A percentile compares a stretch with the other conserved stretches of the same genome.
phyloP scores from a whole-genome alignment of 1,140 invertebrate species.

The Lasioglossum albipes region DNA sequence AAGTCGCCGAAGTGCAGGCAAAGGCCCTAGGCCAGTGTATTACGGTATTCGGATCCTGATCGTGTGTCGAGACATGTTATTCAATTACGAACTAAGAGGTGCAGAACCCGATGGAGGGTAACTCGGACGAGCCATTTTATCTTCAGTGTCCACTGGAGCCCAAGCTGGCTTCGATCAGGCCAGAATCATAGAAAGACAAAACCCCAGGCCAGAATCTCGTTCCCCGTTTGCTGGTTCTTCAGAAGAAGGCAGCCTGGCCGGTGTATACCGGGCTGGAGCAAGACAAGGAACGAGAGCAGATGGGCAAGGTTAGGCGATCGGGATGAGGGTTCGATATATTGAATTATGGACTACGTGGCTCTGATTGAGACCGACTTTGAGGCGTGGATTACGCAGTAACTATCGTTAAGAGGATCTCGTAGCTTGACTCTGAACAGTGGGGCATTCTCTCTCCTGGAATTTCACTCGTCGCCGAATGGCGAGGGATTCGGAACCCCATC shows the following conservation, averaged over 20 bases:
- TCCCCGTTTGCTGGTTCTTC: conserved; percentile 19
- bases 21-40: conserved; percentile 60
- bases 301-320: conserved; percentile 38
- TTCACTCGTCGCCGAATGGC: not conserved
- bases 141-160: conserved; percentile 46
- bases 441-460: conserved; percentile 14
- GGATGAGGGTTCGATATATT: conserved; percentile 72
- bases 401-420: conserved; percentile 62
- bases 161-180: conserved; percentile 46
- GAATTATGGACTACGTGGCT: conserved; percentile 70
- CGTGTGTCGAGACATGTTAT: conserved; percentile 71
- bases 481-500: conserved; percentile 26
- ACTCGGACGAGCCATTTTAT: conserved; percentile 58
- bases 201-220: conserved; percentile 35
- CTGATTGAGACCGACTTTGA: conserved; percentile 69
- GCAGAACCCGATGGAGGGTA: conserved; percentile 64
- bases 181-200: conserved; percentile 72
- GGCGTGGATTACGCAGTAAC: conserved; percentile 68
- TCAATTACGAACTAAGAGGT: conserved; percentile 74
- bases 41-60: conserved; percentile 63
- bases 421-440: conserved; percentile 36
- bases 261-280: not conserved
- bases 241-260: not conserved
- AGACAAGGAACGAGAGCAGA: conserved; percentile 31
- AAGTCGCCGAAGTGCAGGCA: conserved; percentile 48